Conservation (phyloP, 1,140 invertebrate genomes). For the Thrips palmi region DNA sequence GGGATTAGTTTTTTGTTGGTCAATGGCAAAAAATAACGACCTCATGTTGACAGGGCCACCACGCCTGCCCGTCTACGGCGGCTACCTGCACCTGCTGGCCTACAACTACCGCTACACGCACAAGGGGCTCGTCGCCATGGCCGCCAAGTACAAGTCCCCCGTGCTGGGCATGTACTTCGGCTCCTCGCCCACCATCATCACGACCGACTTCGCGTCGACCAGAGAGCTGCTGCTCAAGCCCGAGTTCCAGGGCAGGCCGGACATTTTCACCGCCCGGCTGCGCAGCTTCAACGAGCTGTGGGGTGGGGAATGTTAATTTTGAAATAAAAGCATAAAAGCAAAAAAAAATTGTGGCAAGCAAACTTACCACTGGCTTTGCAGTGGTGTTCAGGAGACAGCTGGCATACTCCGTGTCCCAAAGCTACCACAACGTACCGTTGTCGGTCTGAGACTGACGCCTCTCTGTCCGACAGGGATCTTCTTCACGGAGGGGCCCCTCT, state of each 20-base stretch:
- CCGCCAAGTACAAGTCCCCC: slow-evolving; percentile 24
- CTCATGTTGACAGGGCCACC: slow-evolving; percentile 3
- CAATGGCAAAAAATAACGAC: no score
- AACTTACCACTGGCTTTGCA: no score
- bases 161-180: slow-evolving; percentile 26
- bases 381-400: no score
- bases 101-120: slow-evolving; percentile 18
- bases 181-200: slow-evolving; percentile 19
- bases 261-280: slow-evolving; percentile 13
- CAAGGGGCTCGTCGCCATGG: slow-evolving; percentile 15
- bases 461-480: slow-evolving; percentile 51
- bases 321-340: no score
- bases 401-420: no score
- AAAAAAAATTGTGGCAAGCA: no score
- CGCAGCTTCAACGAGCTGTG: slow-evolving; percentile 16
- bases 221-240: slow-evolving; percentile 23
- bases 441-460: no score
- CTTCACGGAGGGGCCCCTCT: slow-evolving; percentile 40
- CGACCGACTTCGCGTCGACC: slow-evolving; percentile 22
- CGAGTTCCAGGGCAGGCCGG: slow-evolving; percentile 25
- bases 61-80: slow-evolving; percentile 5
- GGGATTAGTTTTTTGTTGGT: no score
- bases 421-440: no score
- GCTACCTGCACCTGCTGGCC: slow-evolving; percentile 5
- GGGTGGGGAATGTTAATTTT: slow-evolving; percentile 3